These are phyloP conservation scores for Fragum fragum DNA, from an alignment of 2,888 invertebrate genomes.

Conservation along the genomic window DNA sequence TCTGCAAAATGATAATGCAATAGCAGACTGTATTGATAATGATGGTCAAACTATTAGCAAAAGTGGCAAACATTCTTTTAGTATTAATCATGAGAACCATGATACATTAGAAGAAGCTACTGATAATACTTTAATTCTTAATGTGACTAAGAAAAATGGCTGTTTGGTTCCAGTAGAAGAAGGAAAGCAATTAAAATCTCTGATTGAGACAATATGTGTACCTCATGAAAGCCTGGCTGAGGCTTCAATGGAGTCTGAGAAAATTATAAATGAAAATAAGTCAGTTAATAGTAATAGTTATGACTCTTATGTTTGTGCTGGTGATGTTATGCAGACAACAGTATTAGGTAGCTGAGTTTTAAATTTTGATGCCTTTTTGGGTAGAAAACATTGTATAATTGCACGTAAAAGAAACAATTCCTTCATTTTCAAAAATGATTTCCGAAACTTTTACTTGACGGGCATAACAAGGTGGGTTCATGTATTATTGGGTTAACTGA, in stretches of 20 bases:
- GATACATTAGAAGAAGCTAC: background rate
- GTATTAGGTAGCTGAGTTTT: no score
- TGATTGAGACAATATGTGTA: background rate
- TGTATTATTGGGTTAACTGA: background rate
- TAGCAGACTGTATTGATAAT: background rate
- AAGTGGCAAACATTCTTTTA: no score
- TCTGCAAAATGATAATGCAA: background rate
- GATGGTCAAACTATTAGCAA: no score
- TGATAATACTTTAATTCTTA: background rate
- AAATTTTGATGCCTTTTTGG: no score
- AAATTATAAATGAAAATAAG: background rate
- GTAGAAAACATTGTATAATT: no score
- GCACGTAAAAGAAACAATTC: no score
- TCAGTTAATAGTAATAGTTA: background rate
- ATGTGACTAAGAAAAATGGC: background rate
- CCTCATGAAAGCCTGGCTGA: background rate
- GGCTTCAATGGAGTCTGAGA: background rate
- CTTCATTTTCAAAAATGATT: no score
- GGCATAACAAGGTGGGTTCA: no score
- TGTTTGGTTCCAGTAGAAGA: background rate
- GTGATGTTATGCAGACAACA: no score
- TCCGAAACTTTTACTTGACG: no score
- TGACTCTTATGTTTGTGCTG: slow-evolving; percentile 21
- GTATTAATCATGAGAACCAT: background rate
- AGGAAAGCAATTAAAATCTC: background rate